Evolutionary conservation across 64 coral and sea anemone genomes (phyloP).

Genomic region (Cladopsammia gracilis): DNA sequence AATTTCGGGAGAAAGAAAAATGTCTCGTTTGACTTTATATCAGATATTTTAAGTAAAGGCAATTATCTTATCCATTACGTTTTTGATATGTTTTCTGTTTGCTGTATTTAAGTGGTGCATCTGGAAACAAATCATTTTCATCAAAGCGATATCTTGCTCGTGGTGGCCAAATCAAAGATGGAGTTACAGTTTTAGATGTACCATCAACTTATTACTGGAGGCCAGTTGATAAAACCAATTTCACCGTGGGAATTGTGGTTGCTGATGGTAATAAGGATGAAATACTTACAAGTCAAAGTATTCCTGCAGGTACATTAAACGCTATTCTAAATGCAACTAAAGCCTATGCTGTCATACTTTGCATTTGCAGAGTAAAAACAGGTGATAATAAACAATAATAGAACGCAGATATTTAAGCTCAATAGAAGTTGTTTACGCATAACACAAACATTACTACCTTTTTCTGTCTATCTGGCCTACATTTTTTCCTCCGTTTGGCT

Average conservation of each 20-base stretch:
- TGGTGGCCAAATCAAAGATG: conserved; percentile 50
- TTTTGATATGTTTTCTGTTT: no score
- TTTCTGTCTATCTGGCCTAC: no score
- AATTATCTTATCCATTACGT: no score
- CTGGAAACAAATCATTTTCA: neutral
- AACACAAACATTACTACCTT: no score
- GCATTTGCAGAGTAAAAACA: no score
- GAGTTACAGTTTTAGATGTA: conserved; percentile 47
- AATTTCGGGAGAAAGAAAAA: no score
- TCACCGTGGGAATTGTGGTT: conserved; percentile 60
- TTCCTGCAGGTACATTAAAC: neutral
- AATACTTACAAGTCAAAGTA: neutral
- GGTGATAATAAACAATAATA: no score
- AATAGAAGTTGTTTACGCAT: no score
- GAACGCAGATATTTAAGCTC: no score
- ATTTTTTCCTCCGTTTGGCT: no score
- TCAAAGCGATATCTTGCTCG: conserved; percentile 64
- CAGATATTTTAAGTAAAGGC: no score
- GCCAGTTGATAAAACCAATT: conserved; percentile 44
- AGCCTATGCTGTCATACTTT: neutral
- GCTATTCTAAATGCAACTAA: neutral
- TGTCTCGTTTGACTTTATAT: no score
- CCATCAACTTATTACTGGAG: conserved; percentile 68
- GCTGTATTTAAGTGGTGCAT: conserved; percentile 7
- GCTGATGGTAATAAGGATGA: conserved; percentile 7